Conservation (phyloP, 2,888 invertebrate species). For the Clepsis dumicolana region DNA sequence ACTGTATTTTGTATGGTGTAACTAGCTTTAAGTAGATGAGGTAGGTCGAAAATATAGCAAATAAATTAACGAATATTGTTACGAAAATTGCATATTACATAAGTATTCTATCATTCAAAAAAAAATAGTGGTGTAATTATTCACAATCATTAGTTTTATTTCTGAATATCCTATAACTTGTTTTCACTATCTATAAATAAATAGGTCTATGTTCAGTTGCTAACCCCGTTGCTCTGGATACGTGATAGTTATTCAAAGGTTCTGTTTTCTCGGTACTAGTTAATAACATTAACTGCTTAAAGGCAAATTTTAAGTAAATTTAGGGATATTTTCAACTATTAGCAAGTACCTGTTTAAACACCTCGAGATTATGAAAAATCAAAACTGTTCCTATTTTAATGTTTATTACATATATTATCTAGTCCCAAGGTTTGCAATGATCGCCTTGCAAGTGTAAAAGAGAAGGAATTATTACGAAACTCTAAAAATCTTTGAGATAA, state of each 20-base stretch:
- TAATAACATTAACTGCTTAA: neutral
- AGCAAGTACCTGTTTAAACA: neutral
- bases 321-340: neutral
- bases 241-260: slow-evolving; percentile 17
- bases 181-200: neutral
- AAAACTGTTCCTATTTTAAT: too few species aligned
- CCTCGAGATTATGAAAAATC: neutral
- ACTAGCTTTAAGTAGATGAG: too few species aligned
- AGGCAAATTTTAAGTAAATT: neutral
- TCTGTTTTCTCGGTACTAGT: neutral
- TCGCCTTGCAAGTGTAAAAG: neutral
- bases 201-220: slow-evolving; percentile 19
- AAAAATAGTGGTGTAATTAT: neutral
- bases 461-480: neutral
- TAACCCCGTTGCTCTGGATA: slow-evolving; percentile 36
- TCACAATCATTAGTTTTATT: neutral
- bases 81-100: too few species aligned
- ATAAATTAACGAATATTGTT: too few species aligned
- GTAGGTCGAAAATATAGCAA: too few species aligned
- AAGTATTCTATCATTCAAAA: too few species aligned
- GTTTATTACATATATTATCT: too few species aligned
- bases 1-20: too few species aligned
- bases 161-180: neutral
- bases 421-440: neutral
- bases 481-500: neutral